These are phyloP conservation scores for Athripsodes cinereus DNA, from an alignment of 2,888 invertebrate species.

Conservation along the genomic window DNA sequence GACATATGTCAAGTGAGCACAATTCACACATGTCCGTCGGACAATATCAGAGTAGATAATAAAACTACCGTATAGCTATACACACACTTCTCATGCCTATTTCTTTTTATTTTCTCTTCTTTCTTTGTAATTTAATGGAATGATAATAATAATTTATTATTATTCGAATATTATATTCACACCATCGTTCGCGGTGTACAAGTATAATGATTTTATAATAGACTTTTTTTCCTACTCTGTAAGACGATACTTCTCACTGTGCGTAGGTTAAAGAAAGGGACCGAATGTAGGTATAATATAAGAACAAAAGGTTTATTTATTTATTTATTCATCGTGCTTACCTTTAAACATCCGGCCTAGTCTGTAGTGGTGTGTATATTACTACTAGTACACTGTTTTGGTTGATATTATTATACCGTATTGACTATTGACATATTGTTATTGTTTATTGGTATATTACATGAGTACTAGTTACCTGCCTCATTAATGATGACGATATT, in stretches of 20 bases:
- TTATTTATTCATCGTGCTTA: background rate
- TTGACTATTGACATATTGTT: too few species aligned
- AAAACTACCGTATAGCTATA: too few species aligned
- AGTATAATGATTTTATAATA: slow-evolving; percentile 1
- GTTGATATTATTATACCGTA: too few species aligned
- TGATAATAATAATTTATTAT: too few species aligned
- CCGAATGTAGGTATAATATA: background rate
- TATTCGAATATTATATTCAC: too few species aligned
- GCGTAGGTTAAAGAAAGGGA: slow-evolving; percentile 11
- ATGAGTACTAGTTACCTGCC: too few species aligned
- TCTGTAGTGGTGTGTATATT: too few species aligned
- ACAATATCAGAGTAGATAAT: too few species aligned
- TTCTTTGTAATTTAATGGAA: background rate
- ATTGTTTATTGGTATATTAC: too few species aligned
- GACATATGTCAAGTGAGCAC: slow-evolving; percentile 21
- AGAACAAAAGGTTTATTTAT: slow-evolving; percentile 7
- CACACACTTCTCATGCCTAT: too few species aligned
- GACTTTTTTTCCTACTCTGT: slow-evolving; percentile 12
- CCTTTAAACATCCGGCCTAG: slow-evolving; percentile 12
- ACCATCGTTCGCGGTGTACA: slow-evolving; percentile 3
- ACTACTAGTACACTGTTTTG: too few species aligned
- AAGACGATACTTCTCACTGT: slow-evolving; percentile 19
- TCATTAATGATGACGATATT: too few species aligned
- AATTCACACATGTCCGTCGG: background rate
- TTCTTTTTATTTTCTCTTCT: background rate